Conservation (phyloP, 1,140 invertebrate species). For the Anoplophora glabripennis region DNA sequence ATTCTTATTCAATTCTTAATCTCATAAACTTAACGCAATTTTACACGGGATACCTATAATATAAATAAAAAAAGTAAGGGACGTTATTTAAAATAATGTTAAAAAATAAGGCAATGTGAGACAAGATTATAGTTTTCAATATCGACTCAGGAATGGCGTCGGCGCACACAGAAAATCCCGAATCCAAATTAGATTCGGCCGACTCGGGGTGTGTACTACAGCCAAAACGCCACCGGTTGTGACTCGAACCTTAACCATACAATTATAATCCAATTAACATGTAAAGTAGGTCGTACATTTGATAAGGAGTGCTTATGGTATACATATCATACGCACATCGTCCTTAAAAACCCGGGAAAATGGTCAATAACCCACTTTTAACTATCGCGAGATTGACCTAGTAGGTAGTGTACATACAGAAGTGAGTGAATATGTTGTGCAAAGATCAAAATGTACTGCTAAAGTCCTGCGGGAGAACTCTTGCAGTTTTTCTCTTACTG, state of each 20-base stretch:
- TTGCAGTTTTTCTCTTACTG: constrained; percentile 32
- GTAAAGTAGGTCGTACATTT: constrained; percentile 17
- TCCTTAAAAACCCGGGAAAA: not conserved
- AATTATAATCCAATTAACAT: constrained; percentile 30
- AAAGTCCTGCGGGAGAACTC: constrained; percentile 23
- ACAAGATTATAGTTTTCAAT: constrained; percentile 16
- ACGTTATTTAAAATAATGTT: no score
- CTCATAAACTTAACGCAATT: no score
- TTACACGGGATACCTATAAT: no score
- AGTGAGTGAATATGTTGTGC: constrained; percentile 31
- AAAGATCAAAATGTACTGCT: constrained; percentile 19
- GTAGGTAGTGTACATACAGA: constrained; percentile 17
- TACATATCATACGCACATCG: not conserved
- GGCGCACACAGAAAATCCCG: constrained; percentile 1
- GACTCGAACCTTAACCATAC: constrained; percentile 20
- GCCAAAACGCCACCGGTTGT: constrained; percentile 31
- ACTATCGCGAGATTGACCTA: constrained; percentile 25
- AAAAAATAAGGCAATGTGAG: not conserved
- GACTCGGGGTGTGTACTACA: constrained; percentile 44
- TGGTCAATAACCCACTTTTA: constrained; percentile 10
- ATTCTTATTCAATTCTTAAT: no score
- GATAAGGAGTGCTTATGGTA: not conserved
- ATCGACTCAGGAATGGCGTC: constrained; percentile 7
- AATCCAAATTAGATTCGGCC: constrained; percentile 21
- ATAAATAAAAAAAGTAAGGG: no score